A percentile compares a stretch with the other conserved stretches of the same genome.
These are phyloP conservation scores for Trissolcus brochymenae DNA, from an alignment of 2,888 invertebrate species.

Conservation along the genomic window DNA sequence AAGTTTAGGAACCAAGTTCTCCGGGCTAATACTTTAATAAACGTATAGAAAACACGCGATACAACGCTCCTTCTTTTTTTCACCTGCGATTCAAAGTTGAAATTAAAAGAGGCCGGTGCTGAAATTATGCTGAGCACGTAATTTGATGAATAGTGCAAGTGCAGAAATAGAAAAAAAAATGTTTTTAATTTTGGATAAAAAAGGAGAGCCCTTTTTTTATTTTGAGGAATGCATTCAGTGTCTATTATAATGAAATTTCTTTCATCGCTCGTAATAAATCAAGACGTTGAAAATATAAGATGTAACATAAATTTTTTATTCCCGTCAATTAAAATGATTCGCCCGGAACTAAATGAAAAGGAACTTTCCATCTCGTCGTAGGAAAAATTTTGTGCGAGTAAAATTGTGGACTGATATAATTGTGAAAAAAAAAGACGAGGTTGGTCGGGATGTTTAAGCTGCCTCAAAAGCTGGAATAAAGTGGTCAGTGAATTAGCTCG, in stretches of 20 bases:
- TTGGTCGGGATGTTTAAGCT: conserved; percentile 26
- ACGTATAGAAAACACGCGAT: conserved; percentile 17
- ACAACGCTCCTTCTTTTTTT: conserved; percentile 10
- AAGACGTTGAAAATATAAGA: too few species aligned
- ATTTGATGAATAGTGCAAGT: background rate
- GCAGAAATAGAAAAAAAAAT: too few species aligned
- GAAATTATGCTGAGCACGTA: too few species aligned
- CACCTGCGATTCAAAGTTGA: conserved; percentile 20
- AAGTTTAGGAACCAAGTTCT: conserved; percentile 15
- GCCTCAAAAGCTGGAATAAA: conserved; percentile 37
- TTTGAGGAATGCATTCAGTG: background rate
- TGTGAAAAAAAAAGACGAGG: conserved; percentile 18
- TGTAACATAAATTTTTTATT: too few species aligned
- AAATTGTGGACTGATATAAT: conserved; percentile 35
- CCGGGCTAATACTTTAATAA: conserved; percentile 26
- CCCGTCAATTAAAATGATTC: conserved; percentile 23
- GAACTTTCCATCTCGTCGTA: conserved; percentile 10
- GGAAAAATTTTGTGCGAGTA: background rate
- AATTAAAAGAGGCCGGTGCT: conserved; percentile 9
- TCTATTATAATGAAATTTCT: background rate
- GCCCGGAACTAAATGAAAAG: background rate
- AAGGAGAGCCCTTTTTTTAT: background rate
- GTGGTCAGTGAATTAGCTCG: conserved; percentile 33
- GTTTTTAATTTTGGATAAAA: too few species aligned
- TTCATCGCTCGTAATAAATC: too few species aligned